Conservation (phyloP, 2,797 vertebrate genomes). For the Tragelaphus eurycerus region DNA sequence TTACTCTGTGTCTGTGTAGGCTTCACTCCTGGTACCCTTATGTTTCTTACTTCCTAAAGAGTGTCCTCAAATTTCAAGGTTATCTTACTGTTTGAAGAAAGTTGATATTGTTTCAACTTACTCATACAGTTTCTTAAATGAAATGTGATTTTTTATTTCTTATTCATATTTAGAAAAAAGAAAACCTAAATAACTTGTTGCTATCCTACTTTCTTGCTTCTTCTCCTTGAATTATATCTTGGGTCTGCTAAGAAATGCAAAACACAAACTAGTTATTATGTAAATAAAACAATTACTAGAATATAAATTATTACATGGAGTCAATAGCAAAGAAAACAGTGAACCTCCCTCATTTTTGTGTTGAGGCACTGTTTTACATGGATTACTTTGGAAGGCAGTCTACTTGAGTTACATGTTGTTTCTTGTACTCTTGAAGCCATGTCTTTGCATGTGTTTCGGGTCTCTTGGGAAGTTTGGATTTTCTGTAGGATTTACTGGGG, state of each 20-base stretch:
- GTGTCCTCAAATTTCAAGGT: slow-evolving; percentile 1
- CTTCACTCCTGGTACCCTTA: background rate
- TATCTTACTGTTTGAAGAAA: slow-evolving; percentile 11
- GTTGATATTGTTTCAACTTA: background rate
- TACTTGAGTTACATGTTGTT: background rate
- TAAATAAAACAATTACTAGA: background rate
- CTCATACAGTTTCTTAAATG: background rate
- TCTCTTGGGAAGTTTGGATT: background rate
- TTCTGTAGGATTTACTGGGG: background rate
- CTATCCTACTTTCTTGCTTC: background rate
- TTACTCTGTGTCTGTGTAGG: background rate
- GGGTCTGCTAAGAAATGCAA: background rate
- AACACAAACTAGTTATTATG: background rate
- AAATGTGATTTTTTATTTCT: slow-evolving; percentile 17
- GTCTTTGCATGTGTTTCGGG: background rate
- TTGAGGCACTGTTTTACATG: background rate
- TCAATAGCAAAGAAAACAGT: background rate
- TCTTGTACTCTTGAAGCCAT: background rate
- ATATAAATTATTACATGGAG: background rate
- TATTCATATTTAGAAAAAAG: slow-evolving; percentile 1
- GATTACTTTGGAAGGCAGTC: background rate
- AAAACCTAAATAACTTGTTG: background rate
- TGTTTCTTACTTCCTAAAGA: background rate
- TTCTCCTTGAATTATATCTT: background rate
- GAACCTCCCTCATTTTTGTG: background rate